Conservation (phyloP, 2,888 invertebrate species). For the Hirtodrosophila trivittata region DNA sequence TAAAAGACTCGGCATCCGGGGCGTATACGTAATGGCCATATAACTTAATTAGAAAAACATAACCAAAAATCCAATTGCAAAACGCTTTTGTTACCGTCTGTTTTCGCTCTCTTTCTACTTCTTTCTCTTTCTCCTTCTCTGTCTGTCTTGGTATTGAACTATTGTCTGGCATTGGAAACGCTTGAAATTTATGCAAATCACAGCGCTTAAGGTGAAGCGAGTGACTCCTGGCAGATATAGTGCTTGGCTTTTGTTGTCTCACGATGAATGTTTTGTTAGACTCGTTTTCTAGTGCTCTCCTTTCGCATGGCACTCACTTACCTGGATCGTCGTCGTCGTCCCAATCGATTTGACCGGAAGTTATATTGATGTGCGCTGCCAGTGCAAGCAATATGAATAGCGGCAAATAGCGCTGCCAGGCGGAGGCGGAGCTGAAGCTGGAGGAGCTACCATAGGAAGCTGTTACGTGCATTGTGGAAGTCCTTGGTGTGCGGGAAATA, state of each 20-base stretch:
- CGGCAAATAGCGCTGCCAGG: conserved; percentile 69
- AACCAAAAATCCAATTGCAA: conserved; percentile 66
- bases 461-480: conserved; percentile 69
- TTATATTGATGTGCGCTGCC: conserved; percentile 77
- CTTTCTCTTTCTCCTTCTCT: neutral
- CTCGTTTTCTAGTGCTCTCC: neutral
- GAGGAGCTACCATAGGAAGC: conserved; percentile 47
- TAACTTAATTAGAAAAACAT: conserved; percentile 79
- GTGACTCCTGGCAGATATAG: conserved; percentile 40
- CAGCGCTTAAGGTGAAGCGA: conserved; percentile 44
- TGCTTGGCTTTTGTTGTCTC: conserved; percentile 52
- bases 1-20: conserved; percentile 50
- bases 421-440: conserved; percentile 5
- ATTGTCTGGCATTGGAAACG: conserved; percentile 30
- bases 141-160: conserved; percentile 47
- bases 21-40: conserved; percentile 72
- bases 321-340: conserved; percentile 85
- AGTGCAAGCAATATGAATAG: conserved; percentile 78
- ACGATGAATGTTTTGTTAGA: conserved; percentile 42
- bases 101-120: conserved; percentile 9
- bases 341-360: conserved; percentile 84
- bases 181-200: conserved; percentile 73
- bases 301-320: conserved; percentile 73
- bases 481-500: conserved; percentile 51
- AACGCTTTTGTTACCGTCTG: conserved; percentile 48